phyloP scores from a whole-genome alignment of 2,113 vertebrate genomes.

The mouse (Mus musculus) region DNA sequence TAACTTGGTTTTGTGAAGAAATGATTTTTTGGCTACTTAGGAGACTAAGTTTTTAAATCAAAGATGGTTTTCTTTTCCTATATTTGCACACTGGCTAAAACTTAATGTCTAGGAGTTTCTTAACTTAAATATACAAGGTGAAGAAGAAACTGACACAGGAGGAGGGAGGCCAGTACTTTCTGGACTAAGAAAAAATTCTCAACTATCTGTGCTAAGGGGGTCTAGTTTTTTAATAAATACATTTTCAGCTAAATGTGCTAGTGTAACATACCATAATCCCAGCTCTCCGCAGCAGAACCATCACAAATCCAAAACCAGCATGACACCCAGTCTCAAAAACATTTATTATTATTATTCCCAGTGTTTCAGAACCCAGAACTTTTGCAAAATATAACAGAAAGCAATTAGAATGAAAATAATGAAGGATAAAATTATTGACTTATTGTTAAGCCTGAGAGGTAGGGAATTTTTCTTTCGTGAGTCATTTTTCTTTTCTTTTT shows the following conservation, averaged over 20 bases:
- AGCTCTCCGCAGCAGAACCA: background rate
- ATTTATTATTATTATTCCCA: background rate
- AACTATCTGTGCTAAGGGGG: background rate
- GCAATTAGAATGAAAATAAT: background rate
- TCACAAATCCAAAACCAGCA: background rate
- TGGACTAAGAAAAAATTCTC: slow-evolving; percentile 24
- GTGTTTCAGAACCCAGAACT: background rate
- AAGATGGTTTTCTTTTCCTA: background rate
- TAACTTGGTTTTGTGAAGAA: background rate
- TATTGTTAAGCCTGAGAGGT: background rate
- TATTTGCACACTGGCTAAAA: background rate
- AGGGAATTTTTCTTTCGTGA: background rate
- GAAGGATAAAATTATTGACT: background rate
- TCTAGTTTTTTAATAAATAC: background rate
- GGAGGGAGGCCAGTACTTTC: background rate
- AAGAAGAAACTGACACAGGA: background rate
- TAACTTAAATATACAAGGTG: background rate
- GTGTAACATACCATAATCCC: background rate
- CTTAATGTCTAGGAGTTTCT: background rate
- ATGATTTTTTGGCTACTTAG: background rate
- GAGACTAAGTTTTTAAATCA: background rate
- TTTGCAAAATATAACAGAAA: background rate
- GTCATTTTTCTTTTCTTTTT: background rate
- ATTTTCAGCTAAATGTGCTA: background rate
- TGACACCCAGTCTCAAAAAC: background rate